phyloP scores from a whole-genome alignment of 1,140 invertebrate genomes.

The Microplitis mediator region DNA sequence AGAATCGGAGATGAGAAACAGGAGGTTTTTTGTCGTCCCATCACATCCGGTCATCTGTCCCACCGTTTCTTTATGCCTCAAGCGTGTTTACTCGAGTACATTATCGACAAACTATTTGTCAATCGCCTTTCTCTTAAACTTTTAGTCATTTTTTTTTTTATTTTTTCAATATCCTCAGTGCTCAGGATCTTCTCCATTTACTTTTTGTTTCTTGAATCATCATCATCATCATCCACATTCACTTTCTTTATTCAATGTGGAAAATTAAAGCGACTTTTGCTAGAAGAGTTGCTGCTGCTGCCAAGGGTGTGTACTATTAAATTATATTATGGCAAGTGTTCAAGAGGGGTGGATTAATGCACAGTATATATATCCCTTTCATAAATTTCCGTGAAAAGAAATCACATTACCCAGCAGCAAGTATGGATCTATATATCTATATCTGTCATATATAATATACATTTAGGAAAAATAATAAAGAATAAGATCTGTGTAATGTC shows the following conservation, averaged over 20 bases:
- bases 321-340: conserved; percentile 20
- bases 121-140: neutral
- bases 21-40: neutral
- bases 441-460: no score
- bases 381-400: conserved; percentile 8
- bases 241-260: neutral
- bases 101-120: conserved; percentile 20
- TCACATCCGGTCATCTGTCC: conserved; percentile 29
- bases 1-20: conserved; percentile 16
- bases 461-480: no score
- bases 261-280: neutral
- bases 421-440: no score
- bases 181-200: neutral
- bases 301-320: conserved; percentile 22
- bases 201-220: neutral
- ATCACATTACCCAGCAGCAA: no score
- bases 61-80: neutral
- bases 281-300: neutral
- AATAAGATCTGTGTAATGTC: no score
- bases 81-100: conserved; percentile 28
- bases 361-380: conserved; percentile 9
- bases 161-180: neutral
- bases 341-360: conserved; percentile 16
- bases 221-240: neutral
- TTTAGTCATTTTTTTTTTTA: neutral